Conservation (phyloP, 2,888 invertebrate species). For the Cabera pusaria region DNA sequence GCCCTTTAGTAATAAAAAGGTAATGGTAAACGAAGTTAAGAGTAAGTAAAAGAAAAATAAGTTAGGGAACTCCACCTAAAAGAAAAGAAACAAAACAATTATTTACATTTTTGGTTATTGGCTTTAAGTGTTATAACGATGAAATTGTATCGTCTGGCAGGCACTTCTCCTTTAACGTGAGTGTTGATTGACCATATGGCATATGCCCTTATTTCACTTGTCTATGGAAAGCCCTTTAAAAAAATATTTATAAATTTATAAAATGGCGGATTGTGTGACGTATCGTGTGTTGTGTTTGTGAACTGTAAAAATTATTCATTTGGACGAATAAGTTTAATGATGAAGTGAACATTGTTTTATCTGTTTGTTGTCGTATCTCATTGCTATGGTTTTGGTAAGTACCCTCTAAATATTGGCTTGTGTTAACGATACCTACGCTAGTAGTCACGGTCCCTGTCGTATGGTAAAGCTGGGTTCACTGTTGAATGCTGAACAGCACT, state of each 20-base stretch:
- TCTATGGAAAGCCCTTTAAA: constrained; percentile 18
- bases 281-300: constrained; percentile 76
- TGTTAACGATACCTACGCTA: constrained; percentile 15
- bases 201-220: too few relatives aligned
- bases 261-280: constrained; percentile 80
- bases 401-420: constrained; percentile 8
- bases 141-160: too few relatives aligned
- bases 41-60: too few relatives aligned
- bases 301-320: constrained; percentile 51
- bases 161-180: too few relatives aligned
- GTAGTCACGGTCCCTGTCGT: constrained; percentile 51
- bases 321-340: constrained; percentile 48
- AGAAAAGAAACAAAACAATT: too few relatives aligned
- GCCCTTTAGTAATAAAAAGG: too few relatives aligned
- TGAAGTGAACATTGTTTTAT: constrained; percentile 59
- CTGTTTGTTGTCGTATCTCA: constrained; percentile 42
- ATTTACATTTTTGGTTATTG: too few relatives aligned
- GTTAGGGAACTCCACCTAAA: too few relatives aligned
- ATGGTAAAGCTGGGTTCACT: too few relatives aligned
- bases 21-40: too few relatives aligned
- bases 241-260: constrained; percentile 55
- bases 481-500: constrained; percentile 35
- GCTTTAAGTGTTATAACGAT: too few relatives aligned
- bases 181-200: too few relatives aligned
- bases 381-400: constrained; percentile 56